A percentile compares a stretch with the other conserved stretches of the same genome.
Conservation (phyloP, 2,797 vertebrate species). For the Fringilla coelebs region DNA sequence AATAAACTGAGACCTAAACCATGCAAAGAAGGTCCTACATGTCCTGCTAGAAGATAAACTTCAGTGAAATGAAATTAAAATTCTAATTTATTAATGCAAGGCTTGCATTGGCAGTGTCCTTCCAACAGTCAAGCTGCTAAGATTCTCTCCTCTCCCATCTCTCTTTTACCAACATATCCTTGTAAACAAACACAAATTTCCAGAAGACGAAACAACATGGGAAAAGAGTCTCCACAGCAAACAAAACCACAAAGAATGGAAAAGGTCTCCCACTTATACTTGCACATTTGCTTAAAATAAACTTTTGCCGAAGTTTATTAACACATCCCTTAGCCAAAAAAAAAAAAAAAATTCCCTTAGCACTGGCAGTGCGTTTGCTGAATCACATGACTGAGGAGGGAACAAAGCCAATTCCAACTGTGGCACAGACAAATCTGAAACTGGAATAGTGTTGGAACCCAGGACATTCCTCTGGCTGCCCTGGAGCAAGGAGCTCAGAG, state of each 20-base stretch:
- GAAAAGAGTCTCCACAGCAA: neutral
- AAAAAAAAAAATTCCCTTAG: neutral
- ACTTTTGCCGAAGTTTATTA: neutral
- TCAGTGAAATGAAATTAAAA: neutral
- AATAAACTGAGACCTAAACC: neutral
- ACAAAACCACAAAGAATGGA: neutral
- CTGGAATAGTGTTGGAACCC: neutral
- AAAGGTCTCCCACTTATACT: neutral
- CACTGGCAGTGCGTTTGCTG: neutral
- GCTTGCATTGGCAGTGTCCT: neutral
- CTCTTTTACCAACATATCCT: neutral
- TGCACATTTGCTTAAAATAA: neutral
- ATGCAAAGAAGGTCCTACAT: neutral
- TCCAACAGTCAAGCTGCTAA: neutral
- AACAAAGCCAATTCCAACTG: neutral
- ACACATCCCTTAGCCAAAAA: neutral
- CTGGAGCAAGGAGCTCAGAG: neutral
- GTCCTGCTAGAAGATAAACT: neutral
- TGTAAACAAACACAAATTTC: neutral
- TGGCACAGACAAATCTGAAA: neutral
- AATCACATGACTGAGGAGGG: neutral
- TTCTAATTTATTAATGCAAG: neutral
- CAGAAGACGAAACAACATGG: fast-evolving
- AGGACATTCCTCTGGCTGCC: neutral
- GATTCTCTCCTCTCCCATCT: neutral